Evolutionary conservation across 2,797 vertebrate species (phyloP).

Genomic region (Rachycentron canadum): DNA sequence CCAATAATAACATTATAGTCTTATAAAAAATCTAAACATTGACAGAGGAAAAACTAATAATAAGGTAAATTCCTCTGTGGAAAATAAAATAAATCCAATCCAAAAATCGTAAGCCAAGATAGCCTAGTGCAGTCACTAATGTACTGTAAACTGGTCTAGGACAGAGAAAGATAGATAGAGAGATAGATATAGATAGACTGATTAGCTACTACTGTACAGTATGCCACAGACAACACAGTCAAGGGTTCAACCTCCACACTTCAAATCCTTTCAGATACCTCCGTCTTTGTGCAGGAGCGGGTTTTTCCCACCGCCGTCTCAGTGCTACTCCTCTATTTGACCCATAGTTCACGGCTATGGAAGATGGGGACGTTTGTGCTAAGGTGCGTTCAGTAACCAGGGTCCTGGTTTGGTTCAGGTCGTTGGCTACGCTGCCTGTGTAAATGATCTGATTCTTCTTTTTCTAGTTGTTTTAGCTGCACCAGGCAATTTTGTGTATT

Average conservation of each 20-base stretch:
- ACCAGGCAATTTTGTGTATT: neutral
- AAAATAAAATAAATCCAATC: slow-evolving; percentile 84
- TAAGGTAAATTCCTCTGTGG: slow-evolving; percentile 90
- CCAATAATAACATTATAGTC: slow-evolving; percentile 83
- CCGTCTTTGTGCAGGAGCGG: slow-evolving; percentile 38
- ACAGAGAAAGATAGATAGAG: slow-evolving; percentile 89
- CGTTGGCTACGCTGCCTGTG: neutral
- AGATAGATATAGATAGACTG: slow-evolving; percentile 89
- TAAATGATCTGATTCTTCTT: neutral
- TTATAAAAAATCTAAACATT: slow-evolving; percentile 82
- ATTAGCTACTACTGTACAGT: slow-evolving; percentile 86
- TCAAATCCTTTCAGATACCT: slow-evolving; percentile 76
- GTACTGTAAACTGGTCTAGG: slow-evolving; percentile 96
- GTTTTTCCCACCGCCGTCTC: slow-evolving; percentile 13
- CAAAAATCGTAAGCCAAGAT: slow-evolving; percentile 76
- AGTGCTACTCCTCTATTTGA: slow-evolving; percentile 48
- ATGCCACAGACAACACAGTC: slow-evolving; percentile 89
- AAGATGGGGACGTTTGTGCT: slow-evolving; percentile 38
- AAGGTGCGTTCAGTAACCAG: slow-evolving; percentile 66
- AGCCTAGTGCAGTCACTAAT: slow-evolving; percentile 96
- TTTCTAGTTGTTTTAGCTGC: neutral
- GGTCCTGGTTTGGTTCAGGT: slow-evolving; percentile 28
- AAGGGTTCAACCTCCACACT: slow-evolving; percentile 81
- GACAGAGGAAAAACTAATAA: slow-evolving; percentile 80
- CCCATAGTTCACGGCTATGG: slow-evolving; percentile 25